Percentiles rank a stretch among this genome's conserved stretches.
Conservation (phyloP, 2,888 invertebrate genomes). For the Erebia aethiops region DNA sequence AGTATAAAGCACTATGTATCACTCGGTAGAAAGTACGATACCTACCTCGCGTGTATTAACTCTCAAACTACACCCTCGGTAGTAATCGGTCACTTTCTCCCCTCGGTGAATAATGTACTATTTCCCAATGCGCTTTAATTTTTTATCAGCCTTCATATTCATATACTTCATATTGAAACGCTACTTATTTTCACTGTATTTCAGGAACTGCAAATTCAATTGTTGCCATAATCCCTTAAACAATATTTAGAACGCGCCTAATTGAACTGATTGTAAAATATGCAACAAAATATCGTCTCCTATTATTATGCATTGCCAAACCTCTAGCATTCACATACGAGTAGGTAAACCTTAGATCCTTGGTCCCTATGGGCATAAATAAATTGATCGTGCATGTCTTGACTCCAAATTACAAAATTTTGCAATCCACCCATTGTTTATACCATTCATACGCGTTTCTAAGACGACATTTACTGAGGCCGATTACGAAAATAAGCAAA, state of each 20-base stretch:
- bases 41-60: no score
- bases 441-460: constrained; percentile 39
- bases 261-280: neutral
- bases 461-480: constrained; percentile 42
- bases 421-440: constrained; percentile 66
- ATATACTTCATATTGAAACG: no score
- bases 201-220: no score
- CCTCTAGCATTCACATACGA: neutral
- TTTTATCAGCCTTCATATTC: no score
- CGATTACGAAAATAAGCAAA: constrained; percentile 57
- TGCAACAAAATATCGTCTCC: neutral
- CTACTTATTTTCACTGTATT: no score
- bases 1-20: no score
- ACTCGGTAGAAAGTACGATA: no score
- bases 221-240: no score
- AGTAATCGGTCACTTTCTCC: no score
- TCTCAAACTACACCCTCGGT: no score
- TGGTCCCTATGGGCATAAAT: constrained; percentile 59
- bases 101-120: no score
- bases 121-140: no score
- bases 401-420: constrained; percentile 51
- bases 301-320: neutral
- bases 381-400: constrained; percentile 58
- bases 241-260: neutral
- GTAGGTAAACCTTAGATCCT: constrained; percentile 43